Base-by-base conservation (phyloP, 2,888 invertebrate species). In the Agrotis segetum region DNA sequence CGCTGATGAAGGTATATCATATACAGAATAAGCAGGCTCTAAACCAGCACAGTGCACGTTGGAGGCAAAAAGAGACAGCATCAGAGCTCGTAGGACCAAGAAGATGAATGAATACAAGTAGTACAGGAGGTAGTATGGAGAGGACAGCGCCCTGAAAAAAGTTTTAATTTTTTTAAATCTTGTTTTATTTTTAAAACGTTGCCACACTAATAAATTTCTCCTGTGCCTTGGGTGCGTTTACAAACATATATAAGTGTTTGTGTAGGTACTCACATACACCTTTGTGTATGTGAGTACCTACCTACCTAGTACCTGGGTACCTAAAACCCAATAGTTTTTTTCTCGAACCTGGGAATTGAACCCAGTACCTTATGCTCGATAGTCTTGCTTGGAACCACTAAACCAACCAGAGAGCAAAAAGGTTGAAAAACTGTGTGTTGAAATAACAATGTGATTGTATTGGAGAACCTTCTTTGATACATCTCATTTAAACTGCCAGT, bases 41-140 rank as follows among this genome's bases (percentile, higher is more conserved):
- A 80, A 76, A 3, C 89, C 89, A 2, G 83, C 82, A 1, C 84
- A 78, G 24, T 90, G 86, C 0, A 91, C 89, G 19, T 88, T 86
- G 0, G 91, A 88, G 6, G 89, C 86, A 24, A 82, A 71, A 1
- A 88, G 50, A 0, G 80, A 89, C 19, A 89, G 60, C 34, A 80
- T 66, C 17, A 87, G 34, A 3, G 87, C 75, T 52, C 88, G 81
- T 4, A 83, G 6, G 0, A 89, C 65, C 5, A 91, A 67, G 17
- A 87, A 90, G 0, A 85, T 3, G n/a, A 84, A 81, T 0, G 90
- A 89, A 50, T 84, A 88, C 7, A 84, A 55, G 47, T 85, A 88
- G 79, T 88, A 90, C 0, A 83, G 52, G 0, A 86, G 60, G 21
- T 88, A 87, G 9, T 77, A 72, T 0, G 81, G 69, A 24, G 86